These are phyloP conservation scores for Genyomyrus donnyi DNA, from an alignment of 2,113 vertebrate species.

Conservation along the genomic window DNA sequence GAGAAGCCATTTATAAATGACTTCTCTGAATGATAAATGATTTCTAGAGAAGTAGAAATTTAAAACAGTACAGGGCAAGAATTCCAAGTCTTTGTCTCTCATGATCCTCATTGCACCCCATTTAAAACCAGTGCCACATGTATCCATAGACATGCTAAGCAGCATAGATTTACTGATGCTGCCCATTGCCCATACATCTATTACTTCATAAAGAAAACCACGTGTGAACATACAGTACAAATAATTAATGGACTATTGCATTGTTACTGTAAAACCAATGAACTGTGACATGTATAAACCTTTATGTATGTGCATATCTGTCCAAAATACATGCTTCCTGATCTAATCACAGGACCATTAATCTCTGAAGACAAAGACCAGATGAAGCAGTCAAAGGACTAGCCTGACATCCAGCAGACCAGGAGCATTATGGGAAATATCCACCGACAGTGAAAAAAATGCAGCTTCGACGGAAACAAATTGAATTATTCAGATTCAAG, in stretches of 20 bases:
- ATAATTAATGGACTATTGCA: not conserved
- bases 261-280: not conserved
- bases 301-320: not conserved
- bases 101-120: not conserved
- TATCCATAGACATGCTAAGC: not conserved
- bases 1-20: too few relatives aligned
- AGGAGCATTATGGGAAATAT: constrained; percentile 47
- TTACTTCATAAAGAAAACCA: not conserved
- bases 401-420: not conserved
- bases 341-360: not conserved
- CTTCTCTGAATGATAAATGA: too few relatives aligned
- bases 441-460: constrained; percentile 44
- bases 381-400: constrained; percentile 29
- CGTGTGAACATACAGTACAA: not conserved
- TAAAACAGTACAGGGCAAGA: not conserved
- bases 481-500: constrained; percentile 49
- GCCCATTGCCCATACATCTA: not conserved
- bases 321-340: constrained; percentile 29
- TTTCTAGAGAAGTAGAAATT: not conserved
- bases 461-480: constrained; percentile 50
- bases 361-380: constrained; percentile 26
- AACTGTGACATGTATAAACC: not conserved
- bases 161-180: not conserved
- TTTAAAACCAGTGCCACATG: not conserved
- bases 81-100: not conserved